Conservation (phyloP, 2,797 vertebrate genomes). For the Acrossocheilus wenchowensis region DNA sequence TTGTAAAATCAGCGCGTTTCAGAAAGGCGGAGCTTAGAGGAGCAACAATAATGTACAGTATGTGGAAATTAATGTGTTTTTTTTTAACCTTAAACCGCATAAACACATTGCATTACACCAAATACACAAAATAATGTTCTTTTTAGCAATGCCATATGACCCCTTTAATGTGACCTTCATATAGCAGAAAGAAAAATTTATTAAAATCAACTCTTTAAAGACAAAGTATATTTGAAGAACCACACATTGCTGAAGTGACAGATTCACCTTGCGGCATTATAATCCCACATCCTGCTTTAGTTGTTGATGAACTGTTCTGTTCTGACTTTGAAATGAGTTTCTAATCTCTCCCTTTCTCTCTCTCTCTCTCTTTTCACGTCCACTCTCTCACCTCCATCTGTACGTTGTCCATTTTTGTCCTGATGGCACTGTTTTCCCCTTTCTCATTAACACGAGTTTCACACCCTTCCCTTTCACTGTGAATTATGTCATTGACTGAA, state of each 20-base stretch:
- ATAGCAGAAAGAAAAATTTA: not conserved
- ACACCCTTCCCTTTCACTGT: not conserved
- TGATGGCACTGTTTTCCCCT: not conserved
- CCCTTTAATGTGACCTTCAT: not conserved
- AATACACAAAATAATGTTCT: no score
- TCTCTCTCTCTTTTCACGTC: conserved; percentile 32
- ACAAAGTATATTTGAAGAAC: not conserved
- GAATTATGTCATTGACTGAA: conserved; percentile 34
- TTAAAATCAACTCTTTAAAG: not conserved
- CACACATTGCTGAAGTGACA: not conserved
- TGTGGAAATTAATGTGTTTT: no score
- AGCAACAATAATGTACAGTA: no score
- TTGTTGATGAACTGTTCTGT: conserved; percentile 48
- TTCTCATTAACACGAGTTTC: conserved; percentile 1
- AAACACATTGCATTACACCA: no score
- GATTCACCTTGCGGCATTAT: conserved; percentile 6
- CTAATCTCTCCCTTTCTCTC: conserved; percentile 34
- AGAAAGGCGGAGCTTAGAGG: no score
- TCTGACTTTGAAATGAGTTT: conserved; percentile 45
- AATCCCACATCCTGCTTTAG: conserved; percentile 36
- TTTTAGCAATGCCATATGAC: no score
- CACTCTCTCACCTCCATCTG: conserved; percentile 30
- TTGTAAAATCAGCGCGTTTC: no score
- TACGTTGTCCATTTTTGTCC: conserved; percentile 29
- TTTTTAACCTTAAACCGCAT: no score